Conservation (phyloP, 2,888 invertebrate genomes). For the Yponomeuta sedellus region DNA sequence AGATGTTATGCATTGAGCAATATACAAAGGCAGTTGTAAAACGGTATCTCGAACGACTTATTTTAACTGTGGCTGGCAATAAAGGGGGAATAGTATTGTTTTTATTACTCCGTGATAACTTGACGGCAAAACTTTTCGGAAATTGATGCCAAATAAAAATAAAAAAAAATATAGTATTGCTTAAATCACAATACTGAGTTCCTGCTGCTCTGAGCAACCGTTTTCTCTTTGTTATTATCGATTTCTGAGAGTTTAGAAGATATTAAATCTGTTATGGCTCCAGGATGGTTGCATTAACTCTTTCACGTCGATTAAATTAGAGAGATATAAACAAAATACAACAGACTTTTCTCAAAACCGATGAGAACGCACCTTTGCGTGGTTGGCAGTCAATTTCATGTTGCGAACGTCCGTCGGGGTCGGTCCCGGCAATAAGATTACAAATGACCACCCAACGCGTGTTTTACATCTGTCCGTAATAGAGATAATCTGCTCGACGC, state of each 20-base stretch:
- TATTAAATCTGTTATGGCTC: too few relatives aligned
- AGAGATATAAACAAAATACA: too few relatives aligned
- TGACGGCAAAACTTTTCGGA: background rate
- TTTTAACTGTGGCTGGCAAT: background rate
- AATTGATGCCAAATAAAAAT: background rate
- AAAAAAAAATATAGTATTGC: too few relatives aligned
- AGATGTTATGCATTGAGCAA: background rate
- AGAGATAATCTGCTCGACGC: background rate
- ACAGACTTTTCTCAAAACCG: background rate
- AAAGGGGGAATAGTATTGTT: background rate
- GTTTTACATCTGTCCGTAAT: background rate
- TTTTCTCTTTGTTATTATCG: too few relatives aligned
- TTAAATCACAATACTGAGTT: too few relatives aligned
- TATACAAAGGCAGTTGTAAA: background rate
- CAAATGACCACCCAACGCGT: background rate
- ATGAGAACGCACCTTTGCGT: background rate
- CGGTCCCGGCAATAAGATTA: background rate
- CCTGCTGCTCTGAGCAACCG: too few relatives aligned
- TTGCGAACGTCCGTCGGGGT: background rate
- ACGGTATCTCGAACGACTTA: background rate
- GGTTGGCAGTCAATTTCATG: background rate
- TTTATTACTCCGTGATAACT: background rate
- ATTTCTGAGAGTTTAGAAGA: too few relatives aligned
- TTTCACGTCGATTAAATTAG: too few relatives aligned
- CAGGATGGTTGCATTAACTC: too few relatives aligned